Conservation (phyloP, 1,140 invertebrate species). For the Eumeta japonica region DNA sequence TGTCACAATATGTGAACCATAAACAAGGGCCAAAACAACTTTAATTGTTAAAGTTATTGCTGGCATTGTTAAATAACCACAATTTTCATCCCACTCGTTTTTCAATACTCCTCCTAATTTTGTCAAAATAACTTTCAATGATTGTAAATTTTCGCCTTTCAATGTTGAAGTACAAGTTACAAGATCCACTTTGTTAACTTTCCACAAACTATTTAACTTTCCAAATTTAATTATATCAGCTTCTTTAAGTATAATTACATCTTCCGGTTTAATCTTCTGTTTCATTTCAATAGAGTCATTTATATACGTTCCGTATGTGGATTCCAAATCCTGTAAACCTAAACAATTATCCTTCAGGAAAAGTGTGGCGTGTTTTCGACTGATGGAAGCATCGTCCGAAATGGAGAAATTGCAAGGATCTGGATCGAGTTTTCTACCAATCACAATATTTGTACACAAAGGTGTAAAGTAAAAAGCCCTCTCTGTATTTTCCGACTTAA, state of each 20-base stretch:
- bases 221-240: constrained; percentile 58
- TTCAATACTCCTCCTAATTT: constrained; percentile 46
- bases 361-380: constrained; percentile 56
- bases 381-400: constrained; percentile 56
- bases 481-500: constrained; percentile 28
- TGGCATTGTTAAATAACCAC: constrained; percentile 66
- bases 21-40: constrained; percentile 65
- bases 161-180: constrained; percentile 53
- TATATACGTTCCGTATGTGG: constrained; percentile 59
- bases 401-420: constrained; percentile 44
- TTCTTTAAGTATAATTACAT: constrained; percentile 32
- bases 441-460: constrained; percentile 20
- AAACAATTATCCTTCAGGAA: constrained; percentile 25
- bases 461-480: constrained; percentile 34
- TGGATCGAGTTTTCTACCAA: constrained; percentile 34
- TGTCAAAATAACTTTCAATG: constrained; percentile 30
- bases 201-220: constrained; percentile 52
- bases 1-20: constrained; percentile 63
- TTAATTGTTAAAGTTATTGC: constrained; percentile 68
- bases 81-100: constrained; percentile 52
- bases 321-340: constrained; percentile 48
- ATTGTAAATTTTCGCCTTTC: constrained; percentile 32
- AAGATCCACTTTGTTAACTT: constrained; percentile 33
- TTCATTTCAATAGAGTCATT: constrained; percentile 39
- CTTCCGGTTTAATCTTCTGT: constrained; percentile 16